A percentile compares a stretch with the other conserved stretches of the same genome.
phyloP scores from a whole-genome alignment of 2,888 invertebrate genomes.

The Anoncus sp. region DNA sequence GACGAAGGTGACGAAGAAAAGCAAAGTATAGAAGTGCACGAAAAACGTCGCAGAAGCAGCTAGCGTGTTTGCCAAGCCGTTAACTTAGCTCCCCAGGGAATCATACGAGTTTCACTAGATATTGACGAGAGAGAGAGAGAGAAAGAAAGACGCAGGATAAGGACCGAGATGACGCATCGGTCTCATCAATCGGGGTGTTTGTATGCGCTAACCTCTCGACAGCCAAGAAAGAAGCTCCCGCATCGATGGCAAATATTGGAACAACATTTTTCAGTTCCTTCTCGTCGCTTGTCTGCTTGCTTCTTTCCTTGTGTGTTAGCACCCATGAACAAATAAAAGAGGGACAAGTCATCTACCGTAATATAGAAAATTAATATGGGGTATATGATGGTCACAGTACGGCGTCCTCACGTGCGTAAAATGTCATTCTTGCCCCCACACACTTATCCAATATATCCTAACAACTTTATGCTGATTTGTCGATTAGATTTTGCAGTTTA shows the following conservation, averaged over 20 bases:
- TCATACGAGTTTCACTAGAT: slow-evolving; percentile 52
- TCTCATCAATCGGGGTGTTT: slow-evolving; percentile 15
- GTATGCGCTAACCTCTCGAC: slow-evolving; percentile 40
- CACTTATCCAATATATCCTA: not conserved
- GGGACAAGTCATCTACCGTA: not conserved
- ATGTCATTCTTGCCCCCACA: not conserved
- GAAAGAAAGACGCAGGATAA: slow-evolving; percentile 8
- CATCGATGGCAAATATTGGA: slow-evolving; percentile 72
- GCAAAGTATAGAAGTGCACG: slow-evolving; percentile 56
- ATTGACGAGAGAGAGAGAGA: slow-evolving; percentile 29
- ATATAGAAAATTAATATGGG: slow-evolving; percentile 11
- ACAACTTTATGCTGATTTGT: no score
- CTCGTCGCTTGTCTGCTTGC: slow-evolving; percentile 21
- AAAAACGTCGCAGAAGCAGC: slow-evolving; percentile 61
- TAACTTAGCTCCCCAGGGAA: slow-evolving; percentile 61
- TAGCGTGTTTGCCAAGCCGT: slow-evolving; percentile 69
- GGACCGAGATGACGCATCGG: slow-evolving; percentile 31
- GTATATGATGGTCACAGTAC: not conserved
- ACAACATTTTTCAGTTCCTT: slow-evolving; percentile 61
- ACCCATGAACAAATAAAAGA: slow-evolving; percentile 31
- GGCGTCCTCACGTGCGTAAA: not conserved
- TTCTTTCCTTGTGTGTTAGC: slow-evolving; percentile 33
- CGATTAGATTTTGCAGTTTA: not conserved
- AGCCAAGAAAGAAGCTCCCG: slow-evolving; percentile 48
- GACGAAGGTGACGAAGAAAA: slow-evolving; percentile 58